Base-by-base conservation (phyloP, 2,797 vertebrate genomes). In the Hephaestus fuliginosus region DNA sequence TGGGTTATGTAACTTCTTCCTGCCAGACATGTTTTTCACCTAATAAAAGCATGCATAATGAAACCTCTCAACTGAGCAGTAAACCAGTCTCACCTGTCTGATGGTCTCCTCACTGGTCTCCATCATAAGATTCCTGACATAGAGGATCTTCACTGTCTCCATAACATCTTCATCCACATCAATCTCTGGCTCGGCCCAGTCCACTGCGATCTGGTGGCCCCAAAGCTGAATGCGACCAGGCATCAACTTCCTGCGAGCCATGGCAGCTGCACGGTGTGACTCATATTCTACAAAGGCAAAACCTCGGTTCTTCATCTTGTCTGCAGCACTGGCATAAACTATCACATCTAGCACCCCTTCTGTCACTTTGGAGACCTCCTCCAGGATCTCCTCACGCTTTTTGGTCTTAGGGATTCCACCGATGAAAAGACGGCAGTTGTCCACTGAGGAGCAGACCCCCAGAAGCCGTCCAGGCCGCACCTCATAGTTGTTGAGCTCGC, bases 301-400 rank as follows among this genome's bases (percentile, higher is more conserved):
- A 82, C 98, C 98, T 61, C 98, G 96, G 90, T 99, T 99, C 94
- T 99, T 99, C 98, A 99, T 98, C 95, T 99, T 99, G 93, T 99
- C 98, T 5, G 98, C 98, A 0, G 98, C 98, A 0, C 98, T 99
- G 66, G 98, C 98, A 2, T 99, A 99, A 61, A 99, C 98, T 0
- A 99, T 99, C 74, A 99, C 98, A 1, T 99, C 98, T 52, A 99
- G 94, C 46, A 99, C 98, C 0, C 98, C 98, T 86, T 99, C 98
- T 0, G 98, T 99, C 91, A 99, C 98, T 90, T 99, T 99, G 83
- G 98, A 96, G 3, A 99, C 97, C 94, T 99, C 98, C 88, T 99
- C 98, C 84, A 99, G 91, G 92, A 99, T 99, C 95, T 99, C 98
- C 91, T 99, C 98, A n/a, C 98, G 97, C 89, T 99, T 99, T 94